Evolutionary conservation across 2,797 vertebrate species (phyloP), one percentile per base, ranked within the genome.

Genomic region (Sternarchorhynchus goeldii): DNA sequence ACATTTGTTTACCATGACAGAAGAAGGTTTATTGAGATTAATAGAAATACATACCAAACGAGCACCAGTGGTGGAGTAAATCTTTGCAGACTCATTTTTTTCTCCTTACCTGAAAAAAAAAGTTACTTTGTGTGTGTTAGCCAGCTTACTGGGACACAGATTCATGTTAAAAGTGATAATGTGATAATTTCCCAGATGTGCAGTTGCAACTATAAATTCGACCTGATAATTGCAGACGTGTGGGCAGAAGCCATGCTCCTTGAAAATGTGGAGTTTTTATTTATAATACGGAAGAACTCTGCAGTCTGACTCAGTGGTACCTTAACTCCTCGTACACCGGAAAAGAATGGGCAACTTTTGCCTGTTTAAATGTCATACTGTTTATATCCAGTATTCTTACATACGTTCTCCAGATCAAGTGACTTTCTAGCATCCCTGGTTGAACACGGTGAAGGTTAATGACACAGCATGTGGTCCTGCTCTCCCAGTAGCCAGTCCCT

Each of bases 11-110:
- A 62, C 57, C 57, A 63, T 70, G 59, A 76, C 72, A 81, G 59
- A 55, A 29, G 55, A 63, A 58, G 58, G 63, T 64, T 79, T 83
- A 87, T 80, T 63, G 64, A 72, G 73, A 79, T 84, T 83, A 84
- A 84, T 84, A 76, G 73, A 70, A 80, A 81, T 80, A 67, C 76
- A 73, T 83, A 72, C 36, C 63, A 39, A 14, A 14, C 34, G 63
- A 53, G 60, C 63, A 77, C 73, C 21, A 41, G 59, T 58, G 67
- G 32, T 36, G 31, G 29, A 66, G 66, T 77, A 36, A 25, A 81
- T 81, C 64, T 63, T 56, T 73, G 76, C 20, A 18, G 68, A 16
- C 41, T 53, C 36, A 76, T 78, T 81, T 81, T 10, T 75, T 34
- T 69, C 14, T 68, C 29, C 55, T 29, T 53, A 70, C 57, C 75